These are phyloP conservation scores for Eupithecia abbreviata DNA, from an alignment of 2,888 invertebrate genomes.

Conservation along the genomic window DNA sequence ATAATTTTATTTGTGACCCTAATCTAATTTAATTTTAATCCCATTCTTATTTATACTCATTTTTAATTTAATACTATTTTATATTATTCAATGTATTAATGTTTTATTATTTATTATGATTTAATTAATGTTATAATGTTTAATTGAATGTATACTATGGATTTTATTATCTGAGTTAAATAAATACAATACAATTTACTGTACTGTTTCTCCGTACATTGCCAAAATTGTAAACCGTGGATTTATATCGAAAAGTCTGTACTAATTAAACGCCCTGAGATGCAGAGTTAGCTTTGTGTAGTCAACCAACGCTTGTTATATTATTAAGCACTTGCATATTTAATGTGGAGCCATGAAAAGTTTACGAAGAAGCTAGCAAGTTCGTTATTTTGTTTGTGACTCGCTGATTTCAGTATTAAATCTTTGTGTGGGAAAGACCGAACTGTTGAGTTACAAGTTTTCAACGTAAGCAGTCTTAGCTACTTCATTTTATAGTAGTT, in stretches of 20 bases:
- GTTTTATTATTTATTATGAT: no score
- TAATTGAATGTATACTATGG: no score
- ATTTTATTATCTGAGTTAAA: no score
- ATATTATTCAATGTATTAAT: no score
- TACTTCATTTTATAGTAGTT: background rate
- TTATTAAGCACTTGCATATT: constrained; percentile 38
- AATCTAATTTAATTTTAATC: no score
- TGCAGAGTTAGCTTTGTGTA: constrained; percentile 49
- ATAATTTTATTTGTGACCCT: no score
- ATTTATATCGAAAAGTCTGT: constrained; percentile 57
- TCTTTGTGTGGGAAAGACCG: background rate
- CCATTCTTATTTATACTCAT: no score
- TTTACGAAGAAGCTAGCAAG: constrained; percentile 20
- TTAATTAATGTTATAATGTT: no score
- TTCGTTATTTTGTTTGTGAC: constrained; percentile 12
- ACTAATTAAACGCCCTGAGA: constrained; percentile 59
- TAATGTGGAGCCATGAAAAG: constrained; percentile 26
- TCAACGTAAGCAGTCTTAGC: background rate
- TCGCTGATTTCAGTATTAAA: background rate
- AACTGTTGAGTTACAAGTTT: constrained; percentile 6
- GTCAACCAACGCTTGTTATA: constrained; percentile 40
- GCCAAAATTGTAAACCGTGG: constrained; percentile 39
- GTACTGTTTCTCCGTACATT: constrained; percentile 1
- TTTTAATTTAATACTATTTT: no score
- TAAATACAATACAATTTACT: no score